A percentile compares a stretch with the other conserved stretches of the same genome.
phyloP scores from a whole-genome alignment of 2,888 invertebrate species.

The Temnothorax rugatulus region DNA sequence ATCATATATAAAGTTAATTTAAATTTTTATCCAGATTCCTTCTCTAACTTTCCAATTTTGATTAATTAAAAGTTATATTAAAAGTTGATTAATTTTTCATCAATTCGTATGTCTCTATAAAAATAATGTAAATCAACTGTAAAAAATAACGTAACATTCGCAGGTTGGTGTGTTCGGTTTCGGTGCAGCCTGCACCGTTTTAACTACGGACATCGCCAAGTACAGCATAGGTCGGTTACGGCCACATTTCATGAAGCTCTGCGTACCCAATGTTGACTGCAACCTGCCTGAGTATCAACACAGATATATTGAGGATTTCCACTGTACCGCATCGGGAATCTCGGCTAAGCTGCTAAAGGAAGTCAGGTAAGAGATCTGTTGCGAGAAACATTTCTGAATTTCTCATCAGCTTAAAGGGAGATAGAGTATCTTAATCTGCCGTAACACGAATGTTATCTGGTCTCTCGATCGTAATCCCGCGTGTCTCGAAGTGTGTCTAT shows the following conservation, averaged over 20 bases:
- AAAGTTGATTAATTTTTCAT: neutral
- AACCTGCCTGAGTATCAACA: slow-evolving; percentile 87
- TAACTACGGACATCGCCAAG: slow-evolving; percentile 97
- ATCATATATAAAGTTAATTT: neutral
- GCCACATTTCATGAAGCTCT: slow-evolving; percentile 97
- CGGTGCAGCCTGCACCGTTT: slow-evolving; percentile 94
- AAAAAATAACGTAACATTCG: neutral
- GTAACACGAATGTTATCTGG: slow-evolving; percentile 10
- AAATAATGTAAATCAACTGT: slow-evolving; percentile 3
- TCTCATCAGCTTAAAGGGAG: neutral
- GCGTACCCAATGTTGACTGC: slow-evolving; percentile 92
- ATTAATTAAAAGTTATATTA: neutral
- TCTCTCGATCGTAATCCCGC: neutral
- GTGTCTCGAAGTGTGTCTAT: neutral
- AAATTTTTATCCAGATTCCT: neutral
- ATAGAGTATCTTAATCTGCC: slow-evolving; percentile 20
- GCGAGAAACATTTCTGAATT: neutral
- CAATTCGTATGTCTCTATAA: neutral
- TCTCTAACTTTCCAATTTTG: neutral
- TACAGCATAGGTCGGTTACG: slow-evolving; percentile 96
- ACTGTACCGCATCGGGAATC: slow-evolving; percentile 88
- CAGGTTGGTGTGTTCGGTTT: slow-evolving; percentile 94
- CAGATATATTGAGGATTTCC: slow-evolving; percentile 91
- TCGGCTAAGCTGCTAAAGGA: slow-evolving; percentile 88
- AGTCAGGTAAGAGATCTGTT: slow-evolving; percentile 87